phyloP scores from a whole-genome alignment of 1,140 invertebrate genomes.

The Philopotamus ludificatus region DNA sequence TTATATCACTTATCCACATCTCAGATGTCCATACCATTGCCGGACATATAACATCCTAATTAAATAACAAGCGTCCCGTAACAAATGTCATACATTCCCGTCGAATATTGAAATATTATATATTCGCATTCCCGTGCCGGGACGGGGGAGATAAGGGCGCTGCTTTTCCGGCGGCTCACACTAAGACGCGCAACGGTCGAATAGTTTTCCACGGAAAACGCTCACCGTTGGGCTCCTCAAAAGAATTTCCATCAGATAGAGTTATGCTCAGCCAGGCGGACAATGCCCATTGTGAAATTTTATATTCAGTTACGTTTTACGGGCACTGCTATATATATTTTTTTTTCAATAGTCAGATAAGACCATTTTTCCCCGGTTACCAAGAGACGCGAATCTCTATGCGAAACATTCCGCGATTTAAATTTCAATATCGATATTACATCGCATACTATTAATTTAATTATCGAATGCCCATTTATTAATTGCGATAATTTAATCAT shows the following conservation, averaged over 20 bases:
- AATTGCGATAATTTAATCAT: too few relatives aligned
- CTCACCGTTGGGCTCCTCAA: constrained; percentile 17
- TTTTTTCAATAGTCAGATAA: constrained; percentile 12
- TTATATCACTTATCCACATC: too few relatives aligned
- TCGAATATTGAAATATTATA: background rate
- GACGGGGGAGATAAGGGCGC: background rate
- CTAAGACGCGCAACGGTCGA: constrained; percentile 23
- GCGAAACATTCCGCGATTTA: too few relatives aligned
- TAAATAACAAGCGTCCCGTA: background rate
- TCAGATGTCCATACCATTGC: too few relatives aligned
- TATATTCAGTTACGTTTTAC: constrained; percentile 40
- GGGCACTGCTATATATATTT: constrained; percentile 22
- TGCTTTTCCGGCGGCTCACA: background rate
- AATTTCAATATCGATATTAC: too few relatives aligned
- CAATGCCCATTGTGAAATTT: constrained; percentile 40
- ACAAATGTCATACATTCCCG: background rate
- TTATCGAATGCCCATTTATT: too few relatives aligned
- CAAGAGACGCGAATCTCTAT: too few relatives aligned
- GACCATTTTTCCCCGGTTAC: too few relatives aligned
- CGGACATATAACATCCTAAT: too few relatives aligned
- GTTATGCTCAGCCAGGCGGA: constrained; percentile 31
- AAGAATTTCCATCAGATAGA: constrained; percentile 34
- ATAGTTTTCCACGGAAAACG: constrained; percentile 26
- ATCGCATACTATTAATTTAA: too few relatives aligned
- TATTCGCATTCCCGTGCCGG: constrained; percentile 2